phyloP scores from a whole-genome alignment of 2,797 vertebrate genomes.

The Falco rusticolus region DNA sequence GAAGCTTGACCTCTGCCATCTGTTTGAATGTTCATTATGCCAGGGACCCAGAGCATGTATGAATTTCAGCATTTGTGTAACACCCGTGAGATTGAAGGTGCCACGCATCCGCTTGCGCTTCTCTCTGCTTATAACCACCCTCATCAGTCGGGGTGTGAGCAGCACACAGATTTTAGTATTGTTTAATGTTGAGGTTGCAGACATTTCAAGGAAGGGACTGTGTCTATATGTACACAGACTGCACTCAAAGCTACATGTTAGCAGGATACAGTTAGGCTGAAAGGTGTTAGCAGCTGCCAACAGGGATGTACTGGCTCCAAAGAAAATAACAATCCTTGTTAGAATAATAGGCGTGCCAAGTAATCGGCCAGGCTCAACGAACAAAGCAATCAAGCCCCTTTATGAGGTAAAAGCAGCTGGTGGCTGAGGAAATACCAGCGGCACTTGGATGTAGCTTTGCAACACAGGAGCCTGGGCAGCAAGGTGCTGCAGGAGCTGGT shows the following conservation, averaged over 20 bases:
- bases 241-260: neutral
- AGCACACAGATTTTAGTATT: neutral
- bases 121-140: neutral
- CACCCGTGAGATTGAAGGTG: neutral
- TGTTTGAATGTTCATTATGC: neutral
- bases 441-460: slow-evolving; percentile 24
- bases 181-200: neutral
- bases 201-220: neutral
- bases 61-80: neutral
- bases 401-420: slow-evolving; percentile 63
- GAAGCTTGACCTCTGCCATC: neutral
- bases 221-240: fast-evolving
- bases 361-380: neutral
- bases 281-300: slow-evolving; percentile 28
- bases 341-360: slow-evolving; percentile 52
- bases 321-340: slow-evolving; percentile 36
- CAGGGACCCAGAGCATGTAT: neutral
- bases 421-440: slow-evolving; percentile 41
- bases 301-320: slow-evolving; percentile 34
- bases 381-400: slow-evolving; percentile 58
- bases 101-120: neutral
- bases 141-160: neutral
- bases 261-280: neutral
- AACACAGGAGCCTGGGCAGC: neutral
- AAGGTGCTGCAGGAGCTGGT: neutral